These are phyloP conservation scores for Drosophila buzzatii DNA, from an alignment of 2,888 invertebrate species.

Conservation along the genomic window DNA sequence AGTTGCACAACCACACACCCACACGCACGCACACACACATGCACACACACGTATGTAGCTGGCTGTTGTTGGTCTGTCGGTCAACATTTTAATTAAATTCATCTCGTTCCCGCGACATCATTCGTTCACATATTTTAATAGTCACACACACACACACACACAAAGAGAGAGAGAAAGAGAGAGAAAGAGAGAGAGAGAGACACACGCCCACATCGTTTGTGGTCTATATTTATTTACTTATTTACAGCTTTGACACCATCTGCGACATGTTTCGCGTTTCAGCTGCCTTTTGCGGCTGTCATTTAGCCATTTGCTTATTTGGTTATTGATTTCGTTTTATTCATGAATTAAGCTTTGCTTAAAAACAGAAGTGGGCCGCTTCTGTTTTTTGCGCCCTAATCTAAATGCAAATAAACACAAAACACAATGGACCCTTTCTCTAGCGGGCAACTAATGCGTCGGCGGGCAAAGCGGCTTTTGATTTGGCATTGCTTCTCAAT, in stretches of 20 bases:
- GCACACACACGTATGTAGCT: conserved; percentile 1
- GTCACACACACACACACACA: conserved; percentile 22
- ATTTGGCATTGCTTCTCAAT: conserved; percentile 3
- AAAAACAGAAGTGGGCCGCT: conserved; percentile 23
- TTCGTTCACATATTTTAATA: conserved; percentile 60
- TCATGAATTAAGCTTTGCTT: conserved; percentile 45
- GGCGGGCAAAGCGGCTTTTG: conserved; percentile 25
- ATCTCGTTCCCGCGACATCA: conserved; percentile 48
- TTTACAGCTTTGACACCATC: conserved; percentile 66
- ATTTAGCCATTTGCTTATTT: conserved; percentile 49
- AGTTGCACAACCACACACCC: conserved; percentile 71
- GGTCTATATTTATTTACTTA: conserved; percentile 79
- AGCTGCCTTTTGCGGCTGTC: conserved; percentile 62
- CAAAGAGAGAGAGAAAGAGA: not conserved
- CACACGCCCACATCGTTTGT: conserved; percentile 26
- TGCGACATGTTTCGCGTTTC: conserved; percentile 67
- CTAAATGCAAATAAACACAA: conserved; percentile 46
- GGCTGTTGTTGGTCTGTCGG: conserved; percentile 47
- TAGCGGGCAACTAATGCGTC: conserved; percentile 22
- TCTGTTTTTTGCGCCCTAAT: conserved; percentile 37
- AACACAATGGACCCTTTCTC: conserved; percentile 18
- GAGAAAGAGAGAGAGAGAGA: not conserved
- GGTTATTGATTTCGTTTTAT: conserved; percentile 66
- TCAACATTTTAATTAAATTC: conserved; percentile 80
- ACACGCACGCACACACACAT: not conserved